These are phyloP conservation scores for Furcifer pardalis DNA, from an alignment of 2,797 vertebrate species.

Conservation along the genomic window DNA sequence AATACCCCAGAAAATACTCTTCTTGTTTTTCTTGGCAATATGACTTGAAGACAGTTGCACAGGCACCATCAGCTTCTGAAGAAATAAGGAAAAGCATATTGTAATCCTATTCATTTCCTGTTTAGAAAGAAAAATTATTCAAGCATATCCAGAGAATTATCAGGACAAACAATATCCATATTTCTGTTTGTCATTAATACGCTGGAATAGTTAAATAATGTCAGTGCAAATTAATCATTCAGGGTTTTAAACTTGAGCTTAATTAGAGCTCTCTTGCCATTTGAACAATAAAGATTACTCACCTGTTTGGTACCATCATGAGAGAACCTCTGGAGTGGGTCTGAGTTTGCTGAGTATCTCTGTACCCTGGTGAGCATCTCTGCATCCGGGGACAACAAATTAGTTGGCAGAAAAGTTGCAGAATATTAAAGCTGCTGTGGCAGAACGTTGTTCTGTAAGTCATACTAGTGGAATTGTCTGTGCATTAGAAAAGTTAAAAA, in stretches of 20 bases:
- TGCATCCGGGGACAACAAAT: constrained; percentile 27
- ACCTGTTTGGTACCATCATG: constrained; percentile 32
- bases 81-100: background rate
- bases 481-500: background rate
- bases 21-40: constrained; percentile 46
- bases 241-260: background rate
- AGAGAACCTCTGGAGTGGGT: constrained; percentile 27
- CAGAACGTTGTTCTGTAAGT: background rate
- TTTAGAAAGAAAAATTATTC: background rate
- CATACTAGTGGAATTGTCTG: background rate
- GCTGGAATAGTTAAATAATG: background rate
- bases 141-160: background rate
- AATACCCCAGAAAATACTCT: constrained; percentile 77
- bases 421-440: background rate
- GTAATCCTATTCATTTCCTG: background rate
- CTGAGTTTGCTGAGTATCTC: constrained; percentile 39
- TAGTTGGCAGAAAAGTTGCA: background rate
- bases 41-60: background rate
- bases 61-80: background rate
- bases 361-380: constrained; percentile 56
- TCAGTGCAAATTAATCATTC: background rate
- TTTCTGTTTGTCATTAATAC: background rate
- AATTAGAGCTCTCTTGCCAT: background rate
- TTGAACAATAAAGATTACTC: constrained; percentile 2
- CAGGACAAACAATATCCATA: background rate